These are phyloP conservation scores for Minunthozetes semirufus DNA, from an alignment of 2,888 invertebrate species.

Conservation along the genomic window DNA sequence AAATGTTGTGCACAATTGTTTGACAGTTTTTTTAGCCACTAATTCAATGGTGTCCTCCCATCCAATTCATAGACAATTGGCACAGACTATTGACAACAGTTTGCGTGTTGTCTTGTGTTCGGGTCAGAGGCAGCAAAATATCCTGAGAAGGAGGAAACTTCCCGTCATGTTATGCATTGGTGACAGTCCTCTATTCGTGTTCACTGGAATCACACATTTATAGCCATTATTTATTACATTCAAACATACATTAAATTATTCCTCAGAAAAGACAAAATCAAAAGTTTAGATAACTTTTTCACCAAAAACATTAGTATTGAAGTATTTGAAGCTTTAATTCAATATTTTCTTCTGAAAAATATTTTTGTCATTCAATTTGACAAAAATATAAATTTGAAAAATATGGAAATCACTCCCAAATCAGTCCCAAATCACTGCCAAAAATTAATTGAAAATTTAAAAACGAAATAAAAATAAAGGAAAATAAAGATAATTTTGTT, in stretches of 20 bases:
- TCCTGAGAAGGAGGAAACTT: background rate
- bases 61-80: background rate
- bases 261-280: no score
- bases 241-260: no score
- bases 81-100: background rate
- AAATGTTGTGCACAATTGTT: background rate
- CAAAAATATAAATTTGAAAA: background rate
- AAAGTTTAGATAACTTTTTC: no score
- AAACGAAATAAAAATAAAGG: background rate
- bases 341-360: no score
- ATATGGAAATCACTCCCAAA: conserved; percentile 12
- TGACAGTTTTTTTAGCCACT: conserved; percentile 5
- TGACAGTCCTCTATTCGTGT: background rate
- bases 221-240: no score
- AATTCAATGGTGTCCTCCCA: background rate
- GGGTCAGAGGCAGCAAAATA: background rate
- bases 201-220: background rate
- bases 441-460: conserved; percentile 12
- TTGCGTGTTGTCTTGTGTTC: background rate
- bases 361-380: background rate
- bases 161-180: conserved; percentile 3
- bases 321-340: no score
- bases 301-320: no score
- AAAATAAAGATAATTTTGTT: background rate
- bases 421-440: no score